Conservation (phyloP, 2,113 vertebrate genomes). For the Origma solitaria region DNA sequence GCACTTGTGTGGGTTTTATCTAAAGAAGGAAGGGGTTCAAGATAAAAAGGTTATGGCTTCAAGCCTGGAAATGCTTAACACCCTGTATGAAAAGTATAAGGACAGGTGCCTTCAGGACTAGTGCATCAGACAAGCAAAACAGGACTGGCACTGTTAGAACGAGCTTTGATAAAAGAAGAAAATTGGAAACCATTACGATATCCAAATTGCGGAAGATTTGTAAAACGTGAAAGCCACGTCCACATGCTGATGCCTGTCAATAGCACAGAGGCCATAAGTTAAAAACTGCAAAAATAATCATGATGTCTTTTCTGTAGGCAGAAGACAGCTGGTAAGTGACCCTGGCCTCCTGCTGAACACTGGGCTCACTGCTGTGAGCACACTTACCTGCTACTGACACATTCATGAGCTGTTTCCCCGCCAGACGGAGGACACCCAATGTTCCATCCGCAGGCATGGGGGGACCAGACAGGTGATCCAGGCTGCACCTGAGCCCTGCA, state of each 20-base stretch:
- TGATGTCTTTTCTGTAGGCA: background rate
- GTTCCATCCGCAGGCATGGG: accelerated
- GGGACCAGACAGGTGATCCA: background rate
- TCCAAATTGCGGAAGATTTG: background rate
- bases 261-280: background rate
- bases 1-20: background rate
- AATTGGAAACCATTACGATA: background rate
- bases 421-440: background rate
- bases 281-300: background rate
- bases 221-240: background rate
- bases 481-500: background rate
- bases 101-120: background rate
- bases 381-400: background rate
- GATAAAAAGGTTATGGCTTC: background rate
- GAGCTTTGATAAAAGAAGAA: background rate
- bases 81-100: background rate
- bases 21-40: background rate
- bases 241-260: background rate
- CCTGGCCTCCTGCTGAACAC: background rate
- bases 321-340: background rate
- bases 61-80: background rate
- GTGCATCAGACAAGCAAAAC: background rate
- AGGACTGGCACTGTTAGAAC: background rate
- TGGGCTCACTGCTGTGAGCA: background rate
- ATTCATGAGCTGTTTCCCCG: background rate